Evolutionary conservation across 1,140 invertebrate genomes (phyloP).

Genomic region (Glomeris maerens): DNA sequence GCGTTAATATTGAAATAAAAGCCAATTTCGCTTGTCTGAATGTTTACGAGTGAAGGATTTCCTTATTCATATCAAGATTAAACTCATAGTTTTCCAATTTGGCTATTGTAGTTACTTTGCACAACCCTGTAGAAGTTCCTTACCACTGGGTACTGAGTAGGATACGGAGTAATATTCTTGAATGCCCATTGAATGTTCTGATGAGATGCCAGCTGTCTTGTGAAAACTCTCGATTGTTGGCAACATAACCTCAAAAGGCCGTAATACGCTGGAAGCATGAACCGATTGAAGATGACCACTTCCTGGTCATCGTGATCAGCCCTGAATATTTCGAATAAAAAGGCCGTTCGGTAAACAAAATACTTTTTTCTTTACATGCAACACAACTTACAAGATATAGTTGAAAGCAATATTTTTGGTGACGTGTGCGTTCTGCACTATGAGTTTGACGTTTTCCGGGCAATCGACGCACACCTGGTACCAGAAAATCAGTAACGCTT

Average conservation of each 20-base stretch:
- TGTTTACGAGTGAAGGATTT: too few species aligned
- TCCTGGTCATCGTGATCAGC: constrained; percentile 92
- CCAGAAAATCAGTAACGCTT: constrained; percentile 81
- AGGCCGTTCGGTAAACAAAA: not conserved
- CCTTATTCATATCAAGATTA: too few species aligned
- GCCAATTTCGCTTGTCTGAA: too few species aligned
- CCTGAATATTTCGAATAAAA: constrained; percentile 19
- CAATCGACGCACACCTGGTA: constrained; percentile 81
- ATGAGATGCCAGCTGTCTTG: constrained; percentile 69
- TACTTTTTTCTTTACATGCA: not conserved
- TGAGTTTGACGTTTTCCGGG: constrained; percentile 76
- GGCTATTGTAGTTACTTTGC: too few species aligned
- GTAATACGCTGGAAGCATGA: constrained; percentile 89
- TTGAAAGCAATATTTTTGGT: constrained; percentile 91
- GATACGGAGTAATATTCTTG: constrained; percentile 86
- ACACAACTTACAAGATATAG: constrained; percentile 72
- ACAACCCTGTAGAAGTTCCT: too few species aligned
- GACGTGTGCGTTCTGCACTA: constrained; percentile 64
- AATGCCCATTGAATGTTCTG: constrained; percentile 94
- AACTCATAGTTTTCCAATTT: too few species aligned
- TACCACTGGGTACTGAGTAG: constrained; percentile 72
- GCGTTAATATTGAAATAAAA: too few species aligned
- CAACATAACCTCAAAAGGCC: constrained; percentile 76
- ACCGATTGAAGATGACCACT: constrained; percentile 79
- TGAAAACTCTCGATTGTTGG: constrained; percentile 67